Evolutionary conservation across 2,113 vertebrate species (phyloP).

Genomic region (Tragelaphus scriptus): DNA sequence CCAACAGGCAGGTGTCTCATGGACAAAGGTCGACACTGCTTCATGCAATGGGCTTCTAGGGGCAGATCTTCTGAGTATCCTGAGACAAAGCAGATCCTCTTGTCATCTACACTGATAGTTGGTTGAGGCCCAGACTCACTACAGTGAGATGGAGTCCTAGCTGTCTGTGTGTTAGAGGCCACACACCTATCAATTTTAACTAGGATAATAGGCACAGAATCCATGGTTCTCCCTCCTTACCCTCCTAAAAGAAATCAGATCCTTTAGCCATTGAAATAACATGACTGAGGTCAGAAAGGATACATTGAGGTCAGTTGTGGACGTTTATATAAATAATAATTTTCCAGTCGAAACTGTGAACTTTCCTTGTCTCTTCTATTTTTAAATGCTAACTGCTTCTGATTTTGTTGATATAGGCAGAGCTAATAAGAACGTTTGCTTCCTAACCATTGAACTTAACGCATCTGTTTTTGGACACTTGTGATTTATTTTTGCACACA

Average conservation of each 20-base stretch:
- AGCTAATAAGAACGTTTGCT: constrained; percentile 60
- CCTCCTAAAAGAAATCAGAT: neutral
- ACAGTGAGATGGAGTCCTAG: neutral
- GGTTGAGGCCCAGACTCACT: neutral
- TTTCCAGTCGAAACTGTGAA: constrained; percentile 69
- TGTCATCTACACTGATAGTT: neutral
- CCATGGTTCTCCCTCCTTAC: neutral
- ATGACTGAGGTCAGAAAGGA: constrained; percentile 45
- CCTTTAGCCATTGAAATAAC: neutral
- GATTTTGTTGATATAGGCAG: constrained; percentile 76
- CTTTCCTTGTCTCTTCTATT: constrained; percentile 59
- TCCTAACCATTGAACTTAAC: constrained; percentile 65
- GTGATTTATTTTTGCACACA: constrained; percentile 64
- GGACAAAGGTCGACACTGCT: neutral
- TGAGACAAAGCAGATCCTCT: neutral
- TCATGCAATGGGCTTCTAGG: neutral
- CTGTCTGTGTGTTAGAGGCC: neutral
- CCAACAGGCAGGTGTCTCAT: neutral
- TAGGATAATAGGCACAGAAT: neutral
- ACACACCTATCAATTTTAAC: neutral
- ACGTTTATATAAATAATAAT: constrained; percentile 58
- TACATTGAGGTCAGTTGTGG: neutral
- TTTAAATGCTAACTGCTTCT: constrained; percentile 75
- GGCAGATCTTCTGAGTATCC: neutral
- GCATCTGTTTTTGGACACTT: constrained; percentile 44